phyloP scores from a whole-genome alignment of 2,888 invertebrate species.

The Lagria hirta region DNA sequence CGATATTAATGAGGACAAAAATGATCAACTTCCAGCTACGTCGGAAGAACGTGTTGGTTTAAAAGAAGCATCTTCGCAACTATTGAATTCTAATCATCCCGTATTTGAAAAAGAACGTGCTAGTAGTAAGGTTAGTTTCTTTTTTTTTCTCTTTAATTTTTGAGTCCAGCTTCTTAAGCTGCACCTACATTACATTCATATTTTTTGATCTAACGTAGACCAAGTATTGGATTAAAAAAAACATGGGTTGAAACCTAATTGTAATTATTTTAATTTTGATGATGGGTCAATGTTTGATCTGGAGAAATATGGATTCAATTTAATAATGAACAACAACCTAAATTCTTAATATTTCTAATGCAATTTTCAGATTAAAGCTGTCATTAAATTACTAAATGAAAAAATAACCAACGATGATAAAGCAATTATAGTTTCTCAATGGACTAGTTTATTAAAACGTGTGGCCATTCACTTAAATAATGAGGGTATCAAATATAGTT shows the following conservation, averaged over 20 bases:
- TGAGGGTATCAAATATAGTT: slow-evolving; percentile 59
- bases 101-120: slow-evolving; percentile 63
- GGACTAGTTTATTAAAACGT: slow-evolving; percentile 80
- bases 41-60: slow-evolving; percentile 54
- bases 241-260: too few species aligned
- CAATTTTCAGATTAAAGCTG: slow-evolving; percentile 12
- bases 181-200: too few species aligned
- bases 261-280: too few species aligned
- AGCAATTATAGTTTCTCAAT: slow-evolving; percentile 88
- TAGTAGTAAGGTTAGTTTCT: slow-evolving; percentile 64
- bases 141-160: too few species aligned
- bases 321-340: too few species aligned
- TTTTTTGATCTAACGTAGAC: too few species aligned
- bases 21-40: slow-evolving; percentile 38
- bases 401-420: slow-evolving; percentile 64
- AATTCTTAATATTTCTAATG: too few species aligned
- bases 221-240: too few species aligned
- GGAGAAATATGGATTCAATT: too few species aligned
- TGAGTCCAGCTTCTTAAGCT: too few species aligned
- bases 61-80: slow-evolving; percentile 61
- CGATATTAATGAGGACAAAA: slow-evolving; percentile 54
- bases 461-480: slow-evolving; percentile 65
- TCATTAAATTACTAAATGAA: slow-evolving; percentile 47
- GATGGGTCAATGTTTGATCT: too few species aligned
- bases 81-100: slow-evolving; percentile 70